phyloP scores from a whole-genome alignment of 2,113 vertebrate genomes.

The Tragelaphus imberbis region DNA sequence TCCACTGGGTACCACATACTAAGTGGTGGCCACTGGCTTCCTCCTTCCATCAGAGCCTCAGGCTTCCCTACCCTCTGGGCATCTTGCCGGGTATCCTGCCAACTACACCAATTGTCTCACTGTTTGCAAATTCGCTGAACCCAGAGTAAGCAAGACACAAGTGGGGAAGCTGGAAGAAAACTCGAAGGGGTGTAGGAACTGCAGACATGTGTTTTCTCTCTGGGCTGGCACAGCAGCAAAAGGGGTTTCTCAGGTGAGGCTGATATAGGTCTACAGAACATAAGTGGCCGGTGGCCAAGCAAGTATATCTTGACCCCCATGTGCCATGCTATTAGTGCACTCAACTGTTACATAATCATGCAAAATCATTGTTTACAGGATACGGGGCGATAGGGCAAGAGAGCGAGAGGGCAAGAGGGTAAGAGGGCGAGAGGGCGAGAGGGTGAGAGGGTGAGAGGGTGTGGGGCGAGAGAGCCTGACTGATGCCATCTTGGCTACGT shows the following conservation, averaged over 20 bases:
- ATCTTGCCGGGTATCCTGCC: not conserved
- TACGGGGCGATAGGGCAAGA: fast-evolving
- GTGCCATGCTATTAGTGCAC: not conserved
- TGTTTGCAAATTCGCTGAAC: not conserved
- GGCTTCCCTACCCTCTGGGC: not conserved
- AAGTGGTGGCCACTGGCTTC: not conserved
- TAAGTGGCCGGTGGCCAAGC: not conserved
- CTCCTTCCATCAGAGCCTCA: not conserved
- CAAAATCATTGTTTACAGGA: not conserved
- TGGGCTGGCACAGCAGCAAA: not conserved
- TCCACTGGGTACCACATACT: not conserved
- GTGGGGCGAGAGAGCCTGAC: not conserved
- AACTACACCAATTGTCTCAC: not conserved
- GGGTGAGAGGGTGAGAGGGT: not conserved
- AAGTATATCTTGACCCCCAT: fast-evolving
- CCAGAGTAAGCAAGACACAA: not conserved
- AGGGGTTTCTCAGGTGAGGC: not conserved
- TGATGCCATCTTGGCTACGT: not conserved
- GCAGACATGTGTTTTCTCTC: not conserved
- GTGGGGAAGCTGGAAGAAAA: not conserved
- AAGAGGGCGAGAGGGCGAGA: no score
- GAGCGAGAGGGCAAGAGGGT: no score
- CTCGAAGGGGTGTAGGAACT: not conserved
- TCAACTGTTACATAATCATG: not conserved
- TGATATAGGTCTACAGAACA: not conserved